phyloP scores from a whole-genome alignment of 2,797 vertebrate species.

The Phaenicophaeus curvirostris region DNA sequence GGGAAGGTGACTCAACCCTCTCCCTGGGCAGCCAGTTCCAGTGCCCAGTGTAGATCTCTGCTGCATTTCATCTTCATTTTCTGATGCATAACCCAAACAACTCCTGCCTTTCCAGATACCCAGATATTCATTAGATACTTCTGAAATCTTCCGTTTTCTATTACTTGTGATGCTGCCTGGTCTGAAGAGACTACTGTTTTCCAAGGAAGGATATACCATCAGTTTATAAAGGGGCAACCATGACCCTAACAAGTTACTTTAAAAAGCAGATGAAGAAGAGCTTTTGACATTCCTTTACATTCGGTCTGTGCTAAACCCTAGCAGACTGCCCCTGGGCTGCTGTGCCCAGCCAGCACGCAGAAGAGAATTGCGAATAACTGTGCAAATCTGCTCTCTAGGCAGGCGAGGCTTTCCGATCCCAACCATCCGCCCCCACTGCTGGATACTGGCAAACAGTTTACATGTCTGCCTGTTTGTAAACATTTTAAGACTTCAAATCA shows the following conservation, averaged over 20 bases:
- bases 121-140: not conserved
- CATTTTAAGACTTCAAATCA: conserved; percentile 29
- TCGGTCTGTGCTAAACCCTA: not conserved
- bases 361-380: not conserved
- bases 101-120: not conserved
- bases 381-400: not conserved
- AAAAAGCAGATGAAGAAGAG: not conserved
- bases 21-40: no score
- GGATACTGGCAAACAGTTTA: not conserved
- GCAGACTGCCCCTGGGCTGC: not conserved
- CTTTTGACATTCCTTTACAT: not conserved
- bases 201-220: not conserved
- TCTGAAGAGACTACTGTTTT: not conserved
- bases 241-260: not conserved
- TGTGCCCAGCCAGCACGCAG: not conserved
- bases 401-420: not conserved
- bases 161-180: not conserved
- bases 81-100: not conserved
- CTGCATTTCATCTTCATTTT: not conserved
- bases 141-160: not conserved
- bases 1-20: no score
- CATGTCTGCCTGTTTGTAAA: not conserved
- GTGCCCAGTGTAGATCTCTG: no score
- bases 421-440: not conserved
- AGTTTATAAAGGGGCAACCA: not conserved